Conservation (phyloP, 1,140 invertebrate species). For the Drosophila melanogaster region Release_6_plus_ISO1_MT NC_004354.4:4669001-4669500, state of each 20-base stretch:
- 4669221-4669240: slow-evolving; percentile 57
- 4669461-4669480: too few species aligned
- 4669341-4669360: slow-evolving; percentile 61
- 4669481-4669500: not conserved
- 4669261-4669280: not conserved
- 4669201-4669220: slow-evolving; percentile 50
- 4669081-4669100: slow-evolving; percentile 97
- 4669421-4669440: too few species aligned
- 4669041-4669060: slow-evolving; percentile 97
- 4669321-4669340: slow-evolving; percentile 71
- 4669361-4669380: not conserved
- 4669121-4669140: slow-evolving; percentile 88
- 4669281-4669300: slow-evolving; percentile 52
- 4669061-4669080: slow-evolving; percentile 96
- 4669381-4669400: not conserved
- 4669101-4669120: slow-evolving; percentile 96
- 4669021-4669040: slow-evolving; percentile 98
- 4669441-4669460: too few species aligned
- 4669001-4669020: slow-evolving; percentile 99
- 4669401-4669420: not conserved
- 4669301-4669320: slow-evolving; percentile 63
- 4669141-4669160: not conserved
- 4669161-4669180: too few species aligned
- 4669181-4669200: not conserved
- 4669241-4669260: slow-evolving; percentile 32